Percentiles rank a stretch among this genome's conserved stretches.
phyloP scores from a whole-genome alignment of 2,888 invertebrate genomes.

The Acleris cristana region DNA sequence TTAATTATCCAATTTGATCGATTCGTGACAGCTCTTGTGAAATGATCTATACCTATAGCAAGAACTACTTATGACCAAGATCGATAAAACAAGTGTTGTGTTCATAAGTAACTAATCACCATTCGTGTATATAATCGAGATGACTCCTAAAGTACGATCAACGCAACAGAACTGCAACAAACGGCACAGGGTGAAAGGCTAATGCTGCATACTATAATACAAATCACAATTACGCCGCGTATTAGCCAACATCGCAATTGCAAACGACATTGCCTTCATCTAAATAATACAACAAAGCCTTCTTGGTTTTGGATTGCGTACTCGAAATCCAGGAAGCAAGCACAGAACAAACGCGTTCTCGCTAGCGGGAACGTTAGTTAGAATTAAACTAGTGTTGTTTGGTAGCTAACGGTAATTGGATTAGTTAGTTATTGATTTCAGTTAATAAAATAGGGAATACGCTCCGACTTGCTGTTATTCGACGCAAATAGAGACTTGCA shows the following conservation, averaged over 20 bases:
- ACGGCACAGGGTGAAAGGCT: conserved; percentile 30
- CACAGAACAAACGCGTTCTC: background rate
- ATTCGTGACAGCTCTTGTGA: too few species aligned
- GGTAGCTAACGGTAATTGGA: conserved; percentile 3
- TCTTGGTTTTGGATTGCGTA: conserved; percentile 27
- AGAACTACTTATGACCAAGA: background rate
- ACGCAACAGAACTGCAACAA: conserved; percentile 32
- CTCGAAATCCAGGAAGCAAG: conserved; percentile 23
- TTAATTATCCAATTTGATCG: too few species aligned
- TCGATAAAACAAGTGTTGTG: conserved; percentile 7
- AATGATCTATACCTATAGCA: too few species aligned
- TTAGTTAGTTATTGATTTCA: conserved; percentile 1
- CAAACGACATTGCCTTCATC: conserved; percentile 36
- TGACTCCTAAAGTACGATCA: conserved; percentile 32
- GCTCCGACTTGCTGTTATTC: too few species aligned
- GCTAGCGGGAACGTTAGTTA: conserved; percentile 2
- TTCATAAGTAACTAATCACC: conserved; percentile 10
- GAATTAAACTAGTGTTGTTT: background rate
- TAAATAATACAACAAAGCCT: conserved; percentile 35
- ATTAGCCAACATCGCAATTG: conserved; percentile 36
- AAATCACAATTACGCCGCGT: conserved; percentile 36
- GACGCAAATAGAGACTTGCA: too few species aligned
- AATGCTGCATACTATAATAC: conserved; percentile 33
- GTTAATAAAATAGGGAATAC: background rate
- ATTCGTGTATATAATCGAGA: conserved; percentile 14